Percentiles rank a stretch among this genome's conserved stretches.
These are phyloP conservation scores for Megalopta genalis DNA, from an alignment of 1,140 invertebrate species.

Conservation along the genomic window DNA sequence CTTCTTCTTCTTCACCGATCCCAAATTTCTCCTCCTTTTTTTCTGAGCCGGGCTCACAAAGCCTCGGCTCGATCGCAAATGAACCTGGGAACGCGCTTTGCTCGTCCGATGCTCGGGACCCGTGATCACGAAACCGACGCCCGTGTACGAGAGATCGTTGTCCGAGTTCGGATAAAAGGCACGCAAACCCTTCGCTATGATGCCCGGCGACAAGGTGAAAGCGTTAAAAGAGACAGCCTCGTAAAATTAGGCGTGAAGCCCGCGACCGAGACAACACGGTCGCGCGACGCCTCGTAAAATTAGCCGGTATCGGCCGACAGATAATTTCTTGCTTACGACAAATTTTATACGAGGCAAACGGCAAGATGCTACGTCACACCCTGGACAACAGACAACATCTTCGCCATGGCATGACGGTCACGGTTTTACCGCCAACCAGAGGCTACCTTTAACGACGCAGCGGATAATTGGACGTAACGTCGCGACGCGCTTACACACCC, in stretches of 20 bases:
- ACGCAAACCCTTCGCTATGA: slow-evolving; percentile 21
- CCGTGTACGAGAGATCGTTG: neutral
- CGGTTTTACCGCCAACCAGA: neutral
- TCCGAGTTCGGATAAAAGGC: slow-evolving; percentile 18
- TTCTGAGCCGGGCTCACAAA: no score
- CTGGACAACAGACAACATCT: neutral
- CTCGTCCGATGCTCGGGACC: neutral
- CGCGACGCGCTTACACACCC: no score
- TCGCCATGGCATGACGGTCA: neutral
- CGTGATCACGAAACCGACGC: neutral
- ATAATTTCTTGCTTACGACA: slow-evolving; percentile 45
- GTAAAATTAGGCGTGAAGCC: slow-evolving; percentile 41
- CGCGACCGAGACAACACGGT: slow-evolving; percentile 29
- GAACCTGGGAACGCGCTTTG: neutral
- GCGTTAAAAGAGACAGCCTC: slow-evolving; percentile 28
- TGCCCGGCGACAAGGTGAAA: slow-evolving; percentile 20
- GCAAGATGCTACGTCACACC: neutral
- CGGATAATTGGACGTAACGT: neutral
- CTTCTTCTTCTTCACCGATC: neutral
- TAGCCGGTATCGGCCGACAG: slow-evolving; percentile 23
- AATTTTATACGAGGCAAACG: slow-evolving; percentile 45
- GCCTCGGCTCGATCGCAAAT: no score
- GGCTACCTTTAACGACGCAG: neutral
- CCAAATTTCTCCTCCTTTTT: no score
- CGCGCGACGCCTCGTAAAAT: slow-evolving; percentile 38